Evolutionary conservation across 2,797 vertebrate species (phyloP).

Genomic region (Sarcoramphus papa): DNA sequence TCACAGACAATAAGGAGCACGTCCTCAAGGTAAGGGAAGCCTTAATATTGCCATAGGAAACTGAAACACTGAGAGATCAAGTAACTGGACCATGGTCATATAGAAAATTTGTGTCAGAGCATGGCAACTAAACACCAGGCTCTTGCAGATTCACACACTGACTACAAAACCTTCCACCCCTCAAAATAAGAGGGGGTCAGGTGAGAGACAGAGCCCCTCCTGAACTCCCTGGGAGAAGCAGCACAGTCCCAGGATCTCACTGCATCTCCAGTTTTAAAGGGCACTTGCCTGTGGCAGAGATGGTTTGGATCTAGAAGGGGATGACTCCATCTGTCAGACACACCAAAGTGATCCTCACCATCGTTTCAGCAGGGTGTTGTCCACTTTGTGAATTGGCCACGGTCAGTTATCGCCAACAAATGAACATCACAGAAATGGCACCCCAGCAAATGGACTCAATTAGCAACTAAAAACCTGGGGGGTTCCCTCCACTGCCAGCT

Average conservation of each 20-base stretch:
- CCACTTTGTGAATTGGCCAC: neutral
- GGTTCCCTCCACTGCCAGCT: fast-evolving
- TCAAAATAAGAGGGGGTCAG: neutral
- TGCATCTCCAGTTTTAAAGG: neutral
- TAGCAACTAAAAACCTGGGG: neutral
- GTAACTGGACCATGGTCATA: neutral
- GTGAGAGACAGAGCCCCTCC: neutral
- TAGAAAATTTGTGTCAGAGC: neutral
- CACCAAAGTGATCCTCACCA: neutral
- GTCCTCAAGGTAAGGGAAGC: neutral
- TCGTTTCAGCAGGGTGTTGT: neutral
- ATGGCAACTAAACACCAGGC: neutral
- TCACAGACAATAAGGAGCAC: neutral
- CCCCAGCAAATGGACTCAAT: neutral
- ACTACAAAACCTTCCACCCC: neutral
- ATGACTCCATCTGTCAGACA: neutral
- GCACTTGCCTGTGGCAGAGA: neutral
- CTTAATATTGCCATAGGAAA: neutral
- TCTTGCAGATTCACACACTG: neutral
- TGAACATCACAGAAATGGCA: neutral
- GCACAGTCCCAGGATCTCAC: neutral
- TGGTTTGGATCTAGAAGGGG: neutral
- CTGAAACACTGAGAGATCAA: neutral
- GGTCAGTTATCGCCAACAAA: neutral
- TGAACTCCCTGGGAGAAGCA: neutral